Evolutionary conservation across 2,888 invertebrate genomes (phyloP).

Genomic region (Glaucopsyche alexis): DNA sequence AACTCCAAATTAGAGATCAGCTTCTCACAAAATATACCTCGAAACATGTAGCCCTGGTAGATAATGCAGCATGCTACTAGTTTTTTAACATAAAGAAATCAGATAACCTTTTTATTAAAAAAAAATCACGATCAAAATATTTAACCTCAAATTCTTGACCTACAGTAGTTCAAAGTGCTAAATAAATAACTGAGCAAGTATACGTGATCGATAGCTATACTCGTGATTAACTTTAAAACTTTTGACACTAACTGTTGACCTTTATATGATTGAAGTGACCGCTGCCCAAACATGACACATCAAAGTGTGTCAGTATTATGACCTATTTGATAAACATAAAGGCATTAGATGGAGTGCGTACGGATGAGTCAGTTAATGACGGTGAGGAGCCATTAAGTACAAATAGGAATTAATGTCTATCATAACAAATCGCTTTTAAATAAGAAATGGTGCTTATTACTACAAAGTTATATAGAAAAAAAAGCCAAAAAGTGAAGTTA

Average conservation of each 20-base stretch:
- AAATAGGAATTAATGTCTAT: not conserved
- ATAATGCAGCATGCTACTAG: too few relatives aligned
- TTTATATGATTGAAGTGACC: slow-evolving; percentile 14
- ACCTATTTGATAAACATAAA: slow-evolving; percentile 46
- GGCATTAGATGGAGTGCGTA: slow-evolving; percentile 31
- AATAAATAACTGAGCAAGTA: not conserved
- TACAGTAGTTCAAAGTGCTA: not conserved
- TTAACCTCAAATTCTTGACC: not conserved
- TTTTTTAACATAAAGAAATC: too few relatives aligned
- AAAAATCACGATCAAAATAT: too few relatives aligned
- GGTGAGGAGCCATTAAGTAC: not conserved
- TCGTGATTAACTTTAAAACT: slow-evolving; percentile 6
- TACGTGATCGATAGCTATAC: not conserved
- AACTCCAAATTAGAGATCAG: too few relatives aligned
- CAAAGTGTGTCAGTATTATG: slow-evolving; percentile 40
- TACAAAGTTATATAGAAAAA: not conserved
- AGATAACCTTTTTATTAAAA: too few relatives aligned
- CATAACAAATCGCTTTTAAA: not conserved
- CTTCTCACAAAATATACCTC: too few relatives aligned
- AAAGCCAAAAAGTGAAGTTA: too few relatives aligned
- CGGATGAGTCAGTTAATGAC: slow-evolving; percentile 26
- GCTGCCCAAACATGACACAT: slow-evolving; percentile 12
- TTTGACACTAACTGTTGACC: not conserved
- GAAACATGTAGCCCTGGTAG: too few relatives aligned
- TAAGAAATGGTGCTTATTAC: not conserved